Percentiles rank a stretch among this genome's conserved stretches.
These are phyloP conservation scores for Bathynomus jamesi DNA, from an alignment of 1,140 invertebrate species.

Conservation along the genomic window DNA sequence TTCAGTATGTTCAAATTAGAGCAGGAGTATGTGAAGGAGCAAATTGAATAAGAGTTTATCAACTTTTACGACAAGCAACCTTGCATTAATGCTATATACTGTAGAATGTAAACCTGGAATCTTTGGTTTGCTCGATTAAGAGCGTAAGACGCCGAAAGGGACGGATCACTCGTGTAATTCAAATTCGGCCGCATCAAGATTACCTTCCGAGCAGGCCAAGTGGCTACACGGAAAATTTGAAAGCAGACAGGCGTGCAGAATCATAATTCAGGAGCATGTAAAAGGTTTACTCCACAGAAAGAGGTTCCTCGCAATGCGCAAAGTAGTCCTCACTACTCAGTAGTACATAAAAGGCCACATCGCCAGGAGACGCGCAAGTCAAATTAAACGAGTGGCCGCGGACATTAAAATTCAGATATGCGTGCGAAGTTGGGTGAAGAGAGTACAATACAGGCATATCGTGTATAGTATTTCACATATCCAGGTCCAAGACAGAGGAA, in stretches of 20 bases:
- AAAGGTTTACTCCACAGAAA: slow-evolving; percentile 69
- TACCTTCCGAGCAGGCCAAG: slow-evolving; percentile 95
- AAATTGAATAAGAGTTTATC: too few relatives aligned
- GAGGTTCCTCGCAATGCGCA: slow-evolving; percentile 60
- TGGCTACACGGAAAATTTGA: slow-evolving; percentile 94
- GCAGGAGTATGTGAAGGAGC: too few relatives aligned
- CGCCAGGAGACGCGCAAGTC: slow-evolving; percentile 61
- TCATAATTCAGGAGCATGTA: slow-evolving; percentile 84
- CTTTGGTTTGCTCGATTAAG: too few relatives aligned
- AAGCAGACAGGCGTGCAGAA: slow-evolving; percentile 78
- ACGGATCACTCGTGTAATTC: too few relatives aligned
- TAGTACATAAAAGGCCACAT: slow-evolving; percentile 64
- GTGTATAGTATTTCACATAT: slow-evolving; percentile 41
- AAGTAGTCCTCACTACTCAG: slow-evolving; percentile 60
- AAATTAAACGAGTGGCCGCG: slow-evolving; percentile 64
- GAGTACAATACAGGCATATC: slow-evolving; percentile 43
- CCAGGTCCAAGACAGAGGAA: slow-evolving; percentile 45
- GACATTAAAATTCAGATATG: slow-evolving; percentile 71
- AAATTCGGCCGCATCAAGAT: slow-evolving; percentile 97
- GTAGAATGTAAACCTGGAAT: too few relatives aligned
- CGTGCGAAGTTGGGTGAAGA: slow-evolving; percentile 58
- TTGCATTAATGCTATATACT: too few relatives aligned
- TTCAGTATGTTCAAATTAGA: too few relatives aligned
- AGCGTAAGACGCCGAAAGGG: too few relatives aligned
- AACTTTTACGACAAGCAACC: too few relatives aligned